phyloP scores from a whole-genome alignment of 2,888 invertebrate species.

The Dyspetes luteomarginatus region DNA sequence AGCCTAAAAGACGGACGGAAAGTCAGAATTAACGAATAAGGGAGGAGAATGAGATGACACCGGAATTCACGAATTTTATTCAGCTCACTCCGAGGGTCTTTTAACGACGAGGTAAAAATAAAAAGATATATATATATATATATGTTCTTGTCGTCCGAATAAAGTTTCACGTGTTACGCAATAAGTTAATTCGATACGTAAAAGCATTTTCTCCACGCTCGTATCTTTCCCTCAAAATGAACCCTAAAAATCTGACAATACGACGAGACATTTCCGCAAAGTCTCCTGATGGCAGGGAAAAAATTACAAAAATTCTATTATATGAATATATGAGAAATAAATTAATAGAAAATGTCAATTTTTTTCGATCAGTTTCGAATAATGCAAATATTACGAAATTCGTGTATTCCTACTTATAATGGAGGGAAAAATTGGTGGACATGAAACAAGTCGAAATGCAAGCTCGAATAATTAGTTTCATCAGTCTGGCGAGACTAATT shows the following conservation, averaged over 20 bases:
- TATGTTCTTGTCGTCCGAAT: background rate
- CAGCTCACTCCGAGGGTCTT: background rate
- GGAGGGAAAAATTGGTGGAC: background rate
- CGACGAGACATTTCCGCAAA: background rate
- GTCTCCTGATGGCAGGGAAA: too few species aligned
- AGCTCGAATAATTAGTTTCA: slow-evolving; percentile 20
- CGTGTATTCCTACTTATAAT: background rate
- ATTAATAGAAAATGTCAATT: background rate
- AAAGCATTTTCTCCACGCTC: background rate
- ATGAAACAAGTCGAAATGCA: background rate
- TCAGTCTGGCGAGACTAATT: slow-evolving; percentile 20
- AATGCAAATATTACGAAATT: background rate
- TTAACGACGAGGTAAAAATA: slow-evolving; percentile 27
- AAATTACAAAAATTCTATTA: background rate
- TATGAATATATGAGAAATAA: background rate
- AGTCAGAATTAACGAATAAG: background rate
- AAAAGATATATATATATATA: slow-evolving; percentile 1
- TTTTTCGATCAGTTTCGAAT: too few species aligned
- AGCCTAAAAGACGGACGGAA: slow-evolving; percentile 20
- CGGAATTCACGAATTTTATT: slow-evolving; percentile 28
- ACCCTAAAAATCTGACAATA: background rate
- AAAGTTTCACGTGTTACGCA: slow-evolving; percentile 20
- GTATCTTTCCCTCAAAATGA: background rate
- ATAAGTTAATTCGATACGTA: slow-evolving; percentile 6
- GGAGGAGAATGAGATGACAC: background rate